Evolutionary conservation across 2,888 invertebrate species (phyloP).

Genomic region (Acanthosepion esculentum): DNA sequence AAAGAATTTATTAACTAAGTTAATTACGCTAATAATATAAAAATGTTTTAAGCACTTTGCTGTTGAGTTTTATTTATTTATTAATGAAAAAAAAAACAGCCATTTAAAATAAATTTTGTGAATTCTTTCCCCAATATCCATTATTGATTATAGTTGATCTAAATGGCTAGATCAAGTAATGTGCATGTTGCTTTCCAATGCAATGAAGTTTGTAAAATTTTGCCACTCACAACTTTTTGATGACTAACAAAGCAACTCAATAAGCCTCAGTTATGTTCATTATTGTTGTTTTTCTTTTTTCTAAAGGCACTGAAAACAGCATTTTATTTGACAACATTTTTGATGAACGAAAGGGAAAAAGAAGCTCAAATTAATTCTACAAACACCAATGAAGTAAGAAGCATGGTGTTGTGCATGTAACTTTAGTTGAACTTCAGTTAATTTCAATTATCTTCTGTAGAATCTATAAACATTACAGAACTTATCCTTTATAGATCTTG

Average conservation of each 20-base stretch:
- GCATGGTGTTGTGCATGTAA: constrained; percentile 21
- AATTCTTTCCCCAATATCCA: no score
- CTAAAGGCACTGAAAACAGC: background rate
- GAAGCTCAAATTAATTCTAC: background rate
- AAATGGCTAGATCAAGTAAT: no score
- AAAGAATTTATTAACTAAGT: no score
- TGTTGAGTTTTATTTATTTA: no score
- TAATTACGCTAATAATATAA: no score
- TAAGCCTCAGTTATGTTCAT: no score
- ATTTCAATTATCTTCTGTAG: background rate
- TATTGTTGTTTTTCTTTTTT: background rate
- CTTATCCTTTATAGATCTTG: background rate
- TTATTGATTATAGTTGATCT: no score
- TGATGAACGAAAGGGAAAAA: background rate
- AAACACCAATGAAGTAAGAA: constrained; percentile 1
- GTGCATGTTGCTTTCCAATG: background rate
- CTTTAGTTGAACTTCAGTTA: background rate
- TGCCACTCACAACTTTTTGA: background rate
- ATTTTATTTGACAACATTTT: constrained; percentile 33
- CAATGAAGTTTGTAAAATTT: background rate
- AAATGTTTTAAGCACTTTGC: no score
- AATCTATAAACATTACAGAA: background rate
- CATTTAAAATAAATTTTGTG: no score
- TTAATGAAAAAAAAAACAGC: no score
- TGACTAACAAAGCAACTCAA: background rate